Base-by-base conservation (phyloP, 2,113 vertebrate species). In the Chaetorhynchus papuensis region DNA sequence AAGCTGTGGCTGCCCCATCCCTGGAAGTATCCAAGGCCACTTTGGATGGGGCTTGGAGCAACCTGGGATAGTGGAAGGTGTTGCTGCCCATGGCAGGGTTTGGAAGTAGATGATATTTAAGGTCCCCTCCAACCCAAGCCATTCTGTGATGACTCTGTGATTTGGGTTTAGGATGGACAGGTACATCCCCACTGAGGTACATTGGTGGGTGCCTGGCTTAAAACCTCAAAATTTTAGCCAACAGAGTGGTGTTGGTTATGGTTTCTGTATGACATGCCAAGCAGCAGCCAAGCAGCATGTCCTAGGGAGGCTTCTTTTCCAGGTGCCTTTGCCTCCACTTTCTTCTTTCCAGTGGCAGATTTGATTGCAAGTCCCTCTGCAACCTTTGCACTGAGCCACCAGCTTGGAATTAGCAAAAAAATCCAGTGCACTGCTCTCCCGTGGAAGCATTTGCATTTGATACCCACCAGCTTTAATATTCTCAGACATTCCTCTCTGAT, bases 31-130 rank as follows among this genome's bases (percentile, higher is more conserved):
- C 21, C 50, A 24, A 57, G 22, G 23, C 5, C 27, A 30, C 27
- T 0, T 0, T 84, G 49, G 37, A 50, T 0, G 0, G 64, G 35
- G 4, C 31, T 64, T 37, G 37, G 57, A 64, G 11, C 49, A 77
- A 0, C 13, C 27, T 50, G 56, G 7, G 20, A 4, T 7, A 39
- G 23, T 52, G 57, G 57, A 57, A 70, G 50, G 44, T 64, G 56
- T 37, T 5, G 2, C 56, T 52, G 45, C 26, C 31, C 10, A 4
- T 52, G 56, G 45, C 8, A 44, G 13, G 11, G 31, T 2, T 1
- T 70, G 16, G 19, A 84, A 52, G 2, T 5, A 44, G 28, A 30
- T 33, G 42, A 22, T 50, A 9, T 39, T 57, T n/a, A 71, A 78
- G 16, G 16, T 65, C 44, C 44, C 9, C 16, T 57, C 19, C 31